Conservation (phyloP, 2,113 vertebrate genomes). For the Tachuris rubrigastra region DNA sequence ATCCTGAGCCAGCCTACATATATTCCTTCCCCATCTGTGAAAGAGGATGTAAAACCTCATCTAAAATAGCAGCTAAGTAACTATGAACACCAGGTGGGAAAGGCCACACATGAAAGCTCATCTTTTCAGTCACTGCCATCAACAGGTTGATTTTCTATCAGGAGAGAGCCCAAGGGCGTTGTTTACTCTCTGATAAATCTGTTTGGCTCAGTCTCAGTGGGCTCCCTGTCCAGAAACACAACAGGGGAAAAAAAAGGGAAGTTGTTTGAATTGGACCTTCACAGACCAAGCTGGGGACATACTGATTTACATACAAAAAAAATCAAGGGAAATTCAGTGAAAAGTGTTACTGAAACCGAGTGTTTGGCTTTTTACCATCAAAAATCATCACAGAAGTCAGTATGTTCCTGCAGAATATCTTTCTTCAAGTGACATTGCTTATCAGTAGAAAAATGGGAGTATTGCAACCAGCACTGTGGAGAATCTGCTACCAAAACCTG, state of each 20-base stretch:
- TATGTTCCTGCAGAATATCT: not conserved
- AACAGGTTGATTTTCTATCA: not conserved
- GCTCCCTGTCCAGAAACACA: not conserved
- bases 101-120: not conserved
- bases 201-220: not conserved
- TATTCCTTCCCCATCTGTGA: not conserved
- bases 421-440: not conserved
- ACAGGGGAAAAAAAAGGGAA: not conserved
- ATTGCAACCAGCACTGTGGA: not conserved
- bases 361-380: not conserved
- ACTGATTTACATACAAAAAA: not conserved
- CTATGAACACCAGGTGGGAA: not conserved
- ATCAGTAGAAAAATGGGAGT: not conserved
- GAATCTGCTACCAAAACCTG: not conserved
- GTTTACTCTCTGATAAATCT: not conserved
- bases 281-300: not conserved
- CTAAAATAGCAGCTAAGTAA: conserved; percentile 7
- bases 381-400: not conserved
- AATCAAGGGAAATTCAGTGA: not conserved
- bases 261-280: not conserved
- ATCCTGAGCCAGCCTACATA: not conserved
- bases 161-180: not conserved
- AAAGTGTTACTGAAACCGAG: not conserved
- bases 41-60: not conserved
- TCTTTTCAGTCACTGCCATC: not conserved